These are phyloP conservation scores for Lindbergichthys nudifrons DNA, from an alignment of 2,797 vertebrate genomes.

Conservation along the genomic window DNA sequence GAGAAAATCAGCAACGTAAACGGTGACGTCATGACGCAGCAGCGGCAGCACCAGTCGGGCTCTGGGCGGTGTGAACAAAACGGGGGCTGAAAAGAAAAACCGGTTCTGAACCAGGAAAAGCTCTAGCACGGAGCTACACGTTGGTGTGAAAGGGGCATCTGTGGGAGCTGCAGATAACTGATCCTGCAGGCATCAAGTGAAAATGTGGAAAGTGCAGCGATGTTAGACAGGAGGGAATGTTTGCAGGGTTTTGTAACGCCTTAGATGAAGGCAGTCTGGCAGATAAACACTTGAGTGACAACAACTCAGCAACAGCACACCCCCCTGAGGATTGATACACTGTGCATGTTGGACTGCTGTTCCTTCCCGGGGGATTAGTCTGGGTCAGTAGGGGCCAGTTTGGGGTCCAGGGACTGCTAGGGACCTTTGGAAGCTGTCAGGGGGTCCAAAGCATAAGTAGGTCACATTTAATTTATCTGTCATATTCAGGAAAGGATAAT, in stretches of 20 bases:
- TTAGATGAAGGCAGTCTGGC: conserved; percentile 42
- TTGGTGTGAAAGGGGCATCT: background rate
- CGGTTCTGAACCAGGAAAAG: no score
- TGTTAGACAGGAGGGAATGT: conserved; percentile 60
- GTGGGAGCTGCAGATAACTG: background rate
- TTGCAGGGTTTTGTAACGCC: conserved; percentile 61
- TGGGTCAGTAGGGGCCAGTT: conserved; percentile 12
- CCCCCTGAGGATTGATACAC: background rate
- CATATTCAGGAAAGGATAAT: background rate
- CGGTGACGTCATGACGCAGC: no score
- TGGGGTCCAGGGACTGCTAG: conserved; percentile 2
- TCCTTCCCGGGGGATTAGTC: background rate
- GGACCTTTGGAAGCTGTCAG: background rate
- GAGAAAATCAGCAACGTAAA: no score
- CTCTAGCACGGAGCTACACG: no score
- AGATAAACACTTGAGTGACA: conserved; percentile 70
- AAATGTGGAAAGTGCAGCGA: conserved; percentile 68
- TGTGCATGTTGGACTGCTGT: conserved; percentile 6
- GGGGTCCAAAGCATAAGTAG: conserved; percentile 1
- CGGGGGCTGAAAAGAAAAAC: no score
- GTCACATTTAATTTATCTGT: background rate
- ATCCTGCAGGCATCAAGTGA: conserved; percentile 52
- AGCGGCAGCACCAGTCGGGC: no score
- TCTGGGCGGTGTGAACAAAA: no score
- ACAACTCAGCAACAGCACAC: conserved; percentile 49